A percentile compares a stretch with the other conserved stretches of the same genome.
Conservation (phyloP, 2,797 vertebrate genomes). For the Danio tinwini region DNA sequence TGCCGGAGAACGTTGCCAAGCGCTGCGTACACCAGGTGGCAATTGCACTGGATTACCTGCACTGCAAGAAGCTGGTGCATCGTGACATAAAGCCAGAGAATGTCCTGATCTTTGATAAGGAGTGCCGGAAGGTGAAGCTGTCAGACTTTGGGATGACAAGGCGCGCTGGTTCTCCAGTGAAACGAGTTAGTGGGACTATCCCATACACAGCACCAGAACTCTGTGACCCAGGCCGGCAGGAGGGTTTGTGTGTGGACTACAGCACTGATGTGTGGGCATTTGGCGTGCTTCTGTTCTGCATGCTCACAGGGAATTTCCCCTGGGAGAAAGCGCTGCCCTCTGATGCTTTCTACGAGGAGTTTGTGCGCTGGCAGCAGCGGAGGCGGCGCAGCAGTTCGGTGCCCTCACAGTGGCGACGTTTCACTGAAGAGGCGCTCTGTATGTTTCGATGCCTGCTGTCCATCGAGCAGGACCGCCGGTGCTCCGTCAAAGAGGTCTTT, state of each 20-base stretch:
- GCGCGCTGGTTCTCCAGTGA: constrained; percentile 82
- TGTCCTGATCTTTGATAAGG: constrained; percentile 85
- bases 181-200: constrained; percentile 86
- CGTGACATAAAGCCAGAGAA: constrained; percentile 88
- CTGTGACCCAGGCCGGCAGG: constrained; percentile 81
- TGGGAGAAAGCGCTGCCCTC: constrained; percentile 86
- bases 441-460: constrained; percentile 85
- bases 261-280: constrained; percentile 88
- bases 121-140: constrained; percentile 86
- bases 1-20: constrained; percentile 83
- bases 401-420: constrained; percentile 86
- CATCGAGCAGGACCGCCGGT: constrained; percentile 81
- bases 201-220: constrained; percentile 87
- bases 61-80: constrained; percentile 85
- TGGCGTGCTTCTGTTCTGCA: constrained; percentile 86
- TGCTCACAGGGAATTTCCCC: constrained; percentile 88
- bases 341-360: constrained; percentile 86
- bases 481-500: constrained; percentile 84
- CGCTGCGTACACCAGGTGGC: constrained; percentile 87
- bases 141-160: constrained; percentile 88
- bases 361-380: constrained; percentile 84
- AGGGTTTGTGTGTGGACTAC: constrained; percentile 84
- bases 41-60: constrained; percentile 84
- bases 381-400: constrained; percentile 67
- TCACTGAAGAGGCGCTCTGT: constrained; percentile 82